Base-by-base conservation (phyloP, 1,140 invertebrate species). In the Eubasilissa regina region DNA sequence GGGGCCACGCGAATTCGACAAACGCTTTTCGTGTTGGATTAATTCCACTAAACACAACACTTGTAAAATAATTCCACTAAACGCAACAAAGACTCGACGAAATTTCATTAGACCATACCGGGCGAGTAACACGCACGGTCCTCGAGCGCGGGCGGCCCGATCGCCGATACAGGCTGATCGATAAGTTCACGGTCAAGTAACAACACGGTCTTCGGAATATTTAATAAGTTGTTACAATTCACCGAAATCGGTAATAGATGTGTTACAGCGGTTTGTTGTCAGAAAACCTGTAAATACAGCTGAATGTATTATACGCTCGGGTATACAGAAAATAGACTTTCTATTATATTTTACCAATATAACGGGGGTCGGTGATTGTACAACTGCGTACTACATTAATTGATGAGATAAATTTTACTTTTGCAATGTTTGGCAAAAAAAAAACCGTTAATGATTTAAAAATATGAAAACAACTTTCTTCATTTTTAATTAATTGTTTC, bases 61-160 rank as follows among this genome's bases (percentile, higher is more conserved):
- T 56, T 68, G 75, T 80, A 76, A 76, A 80, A 76, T 80, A 80
- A 76, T 76, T 80, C 35, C 60, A 68, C 79, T 76, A 80, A 80
- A 75, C 73, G 76, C 73, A 76, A 80, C 79, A 76, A 76, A 70
- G 73, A 68, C 58, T 62, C 77, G 77, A 62, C 62, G 73, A 72
- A 76, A 80, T 80, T 80, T 80, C 79, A 80, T 80, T 80, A 80
- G 73, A 4, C 21, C 73, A 68, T 70, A 53, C 62, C 44, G 25
- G 21, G 73, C 73, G 55, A 35, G 53, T 21, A 15, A 56, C 79
- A 76, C 79, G 79, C 79, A 76, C 79, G 66, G 21, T 51, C 19
- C 68, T 47, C 77, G 70, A 35, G 44, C 77, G 35, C n/a, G n/a
- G n/a, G n/a, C n/a, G n/a, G n/a, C 51, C 43, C 44, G 47, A 19